Evolutionary conservation across 2,888 invertebrate genomes (phyloP), one percentile per base, ranked within the genome.

Genomic region (Drosophila mimetica): DNA sequence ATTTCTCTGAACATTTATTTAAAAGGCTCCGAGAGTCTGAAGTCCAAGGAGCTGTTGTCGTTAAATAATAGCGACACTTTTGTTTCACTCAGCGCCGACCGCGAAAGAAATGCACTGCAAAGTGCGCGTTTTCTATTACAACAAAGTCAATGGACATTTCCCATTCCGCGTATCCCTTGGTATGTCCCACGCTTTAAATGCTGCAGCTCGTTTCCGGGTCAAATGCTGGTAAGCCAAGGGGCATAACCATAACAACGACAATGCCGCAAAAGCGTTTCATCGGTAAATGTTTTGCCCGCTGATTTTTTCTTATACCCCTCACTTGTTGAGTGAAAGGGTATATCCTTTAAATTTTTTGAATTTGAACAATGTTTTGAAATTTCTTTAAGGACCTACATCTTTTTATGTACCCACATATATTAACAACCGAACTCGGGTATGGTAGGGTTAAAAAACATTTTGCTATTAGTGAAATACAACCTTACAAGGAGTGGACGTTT

Each of bases 41-140:
- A 44, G 77, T 71, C 81, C 71, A 73, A 75, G 67, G 70, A 79
- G 69, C 60, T 71, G 74, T 81, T 78, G 76, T 71, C 84, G 87
- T 81, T 82, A 84, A 86, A 84, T 84, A 86, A 82, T 76, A 84
- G 82, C 87, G 87, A 81, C 87, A 82, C 82, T 76, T 86, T 82
- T 78, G 82, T 71, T 76, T 78, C 65, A 50, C 59, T 75, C 79
- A 78, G 51, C 65, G 54, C 50, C 63, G 36, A 63, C 74, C 67
- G 72, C 69, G 79, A 71, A 77, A 59, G 80, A 74, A 77, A 71
- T 63, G 76, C 58, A 61, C 71, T 71, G 86, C 84, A 83, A 83
- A 86, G 86, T 83, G 84, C 84, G 77, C 84, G 86, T 77, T 86
- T 81, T 86, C 81, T 86, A 77, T 81, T 81, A 72, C 71, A 71